These are phyloP conservation scores for Furcifer pardalis DNA, from an alignment of 2,797 vertebrate species.

Conservation along the genomic window DNA sequence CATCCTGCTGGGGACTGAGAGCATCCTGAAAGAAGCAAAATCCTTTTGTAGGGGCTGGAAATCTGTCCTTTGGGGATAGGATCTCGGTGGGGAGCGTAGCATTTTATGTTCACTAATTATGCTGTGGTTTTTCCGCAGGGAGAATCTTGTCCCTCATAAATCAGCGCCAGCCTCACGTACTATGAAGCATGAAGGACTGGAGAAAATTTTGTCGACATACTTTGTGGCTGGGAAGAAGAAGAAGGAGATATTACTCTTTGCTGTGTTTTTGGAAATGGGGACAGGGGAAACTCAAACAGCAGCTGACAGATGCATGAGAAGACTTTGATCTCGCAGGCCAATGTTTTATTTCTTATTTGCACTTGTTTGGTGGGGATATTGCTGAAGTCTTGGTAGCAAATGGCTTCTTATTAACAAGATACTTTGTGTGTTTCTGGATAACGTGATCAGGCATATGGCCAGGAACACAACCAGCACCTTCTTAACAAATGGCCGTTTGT, in stretches of 20 bases:
- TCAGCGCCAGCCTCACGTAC: neutral
- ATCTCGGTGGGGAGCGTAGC: conserved; percentile 36
- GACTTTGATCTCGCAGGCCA: neutral
- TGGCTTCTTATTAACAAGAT: no score
- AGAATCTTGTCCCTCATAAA: conserved; percentile 36
- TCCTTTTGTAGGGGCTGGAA: neutral
- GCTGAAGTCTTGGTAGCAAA: no score
- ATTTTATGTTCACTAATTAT: conserved; percentile 56
- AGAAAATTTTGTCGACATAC: neutral
- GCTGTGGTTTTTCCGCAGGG: conserved; percentile 11
- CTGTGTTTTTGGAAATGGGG: neutral
- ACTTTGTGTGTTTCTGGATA: no score
- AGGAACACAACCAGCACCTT: no score
- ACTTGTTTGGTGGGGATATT: neutral
- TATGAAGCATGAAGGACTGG: neutral
- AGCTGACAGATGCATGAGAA: neutral
- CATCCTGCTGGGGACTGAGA: conserved; percentile 41
- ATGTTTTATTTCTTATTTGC: no score
- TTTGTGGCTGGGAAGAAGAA: neutral
- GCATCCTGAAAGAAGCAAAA: neutral
- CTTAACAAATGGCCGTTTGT: no score
- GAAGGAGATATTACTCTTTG: neutral
- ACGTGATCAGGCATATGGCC: no score
- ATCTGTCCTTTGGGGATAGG: conserved; percentile 28
- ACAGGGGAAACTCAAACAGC: neutral